Evolutionary conservation across 2,888 invertebrate genomes (phyloP).

Genomic region (Cenopis cana): DNA sequence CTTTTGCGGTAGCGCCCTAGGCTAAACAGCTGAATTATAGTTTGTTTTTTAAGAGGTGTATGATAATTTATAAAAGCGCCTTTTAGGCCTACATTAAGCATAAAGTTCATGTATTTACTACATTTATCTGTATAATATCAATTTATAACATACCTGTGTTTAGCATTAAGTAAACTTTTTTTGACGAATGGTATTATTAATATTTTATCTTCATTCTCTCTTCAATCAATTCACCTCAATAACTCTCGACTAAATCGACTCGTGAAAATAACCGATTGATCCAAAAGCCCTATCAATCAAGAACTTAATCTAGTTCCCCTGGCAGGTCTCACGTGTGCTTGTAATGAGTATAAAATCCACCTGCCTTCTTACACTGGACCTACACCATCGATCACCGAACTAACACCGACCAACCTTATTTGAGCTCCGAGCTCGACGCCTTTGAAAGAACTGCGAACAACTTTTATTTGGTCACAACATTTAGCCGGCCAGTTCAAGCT

Average conservation of each 20-base stretch:
- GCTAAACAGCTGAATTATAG: no score
- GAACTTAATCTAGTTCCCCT: slow-evolving; percentile 8
- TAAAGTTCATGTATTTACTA: no score
- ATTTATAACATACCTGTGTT: no score
- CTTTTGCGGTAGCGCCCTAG: no score
- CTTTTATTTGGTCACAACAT: background rate
- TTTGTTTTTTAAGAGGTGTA: no score
- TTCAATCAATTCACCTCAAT: background rate
- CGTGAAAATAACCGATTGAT: background rate
- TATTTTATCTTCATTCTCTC: background rate
- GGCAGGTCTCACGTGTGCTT: slow-evolving; percentile 17
- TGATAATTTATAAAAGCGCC: no score
- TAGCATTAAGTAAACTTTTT: no score
- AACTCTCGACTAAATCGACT: no score
- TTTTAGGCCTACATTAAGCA: no score
- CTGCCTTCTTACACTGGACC: slow-evolving; percentile 12
- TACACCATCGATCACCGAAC: slow-evolving; percentile 26
- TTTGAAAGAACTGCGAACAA: slow-evolving; percentile 3
- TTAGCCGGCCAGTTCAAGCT: background rate
- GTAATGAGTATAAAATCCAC: slow-evolving; percentile 38
- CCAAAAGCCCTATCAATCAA: slow-evolving; percentile 1
- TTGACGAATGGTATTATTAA: no score
- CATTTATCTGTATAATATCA: no score
- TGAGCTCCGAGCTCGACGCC: background rate
- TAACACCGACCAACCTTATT: background rate